Evolutionary conservation across 1,140 invertebrate genomes (phyloP), one percentile per base, ranked within the genome.

Genomic region (Holotrichia oblita): DNA sequence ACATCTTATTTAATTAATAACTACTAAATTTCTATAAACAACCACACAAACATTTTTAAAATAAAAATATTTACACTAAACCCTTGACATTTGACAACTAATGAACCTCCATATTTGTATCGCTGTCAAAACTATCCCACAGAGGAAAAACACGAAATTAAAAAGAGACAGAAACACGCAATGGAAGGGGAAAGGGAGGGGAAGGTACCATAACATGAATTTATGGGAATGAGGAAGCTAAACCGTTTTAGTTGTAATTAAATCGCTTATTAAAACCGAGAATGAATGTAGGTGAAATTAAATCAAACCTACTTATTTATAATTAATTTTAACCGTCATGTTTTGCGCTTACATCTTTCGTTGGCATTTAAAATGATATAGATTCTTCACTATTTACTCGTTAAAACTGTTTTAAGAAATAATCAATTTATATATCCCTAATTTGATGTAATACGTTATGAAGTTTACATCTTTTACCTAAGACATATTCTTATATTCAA

Each of bases 1-100:
- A 98, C 96, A 98, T 98, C 73, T 84, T 89, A 85, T 81, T 55
- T 78, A 77, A 73, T 78, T 78, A 7, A 77, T 77, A 41, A 76
- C 75, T 44, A 24, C 40, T 42, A 55, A 48, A 55, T 48, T 48
- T 48, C 41, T 44, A 42, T 76, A 55, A 24, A 55, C 41, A 34
- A 69, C 24, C 41, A 48, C 41, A 42, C 48, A 55, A 55, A 44
- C 40, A 41, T 42, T 76, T 76, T 76, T 76, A 41, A 76, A 76
- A 76, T 55, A 76, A 76, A 76, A 76, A 76, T 55, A 76, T 55
- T 44, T 42, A 69, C 61, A 69, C 27, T 34, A 34, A 34, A 69
- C 22, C 27, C 0, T 20, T 55, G 17, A 22, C 42, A 42, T 76
- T 76, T 76, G 75, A 76, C 75, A 48, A 74, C 73, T 74, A 74